Percentiles rank a stretch among this genome's conserved stretches.
Conservation (phyloP, 2,888 invertebrate species). For the Clivina fossor region DNA sequence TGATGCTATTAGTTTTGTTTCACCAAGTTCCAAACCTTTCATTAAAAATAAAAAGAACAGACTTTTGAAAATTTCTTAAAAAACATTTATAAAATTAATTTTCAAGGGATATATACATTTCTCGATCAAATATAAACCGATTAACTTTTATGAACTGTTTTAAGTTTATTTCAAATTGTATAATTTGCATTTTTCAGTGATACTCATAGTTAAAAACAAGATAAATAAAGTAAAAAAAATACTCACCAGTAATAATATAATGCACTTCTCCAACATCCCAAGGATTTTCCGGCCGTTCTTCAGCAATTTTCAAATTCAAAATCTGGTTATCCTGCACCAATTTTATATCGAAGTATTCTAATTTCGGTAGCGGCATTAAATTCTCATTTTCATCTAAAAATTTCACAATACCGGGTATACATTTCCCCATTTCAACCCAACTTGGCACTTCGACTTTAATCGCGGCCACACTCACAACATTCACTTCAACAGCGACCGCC, state of each 20-base stretch:
- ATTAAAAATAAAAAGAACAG: too few species aligned
- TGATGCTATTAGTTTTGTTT: constrained; percentile 62
- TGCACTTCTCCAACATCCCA: constrained; percentile 47
- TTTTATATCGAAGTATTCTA: constrained; percentile 52
- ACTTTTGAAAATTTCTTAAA: too few species aligned
- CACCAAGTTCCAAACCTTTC: constrained; percentile 63
- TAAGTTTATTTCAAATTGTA: too few species aligned
- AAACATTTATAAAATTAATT: too few species aligned
- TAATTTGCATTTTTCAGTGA: too few species aligned
- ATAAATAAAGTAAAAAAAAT: too few species aligned
- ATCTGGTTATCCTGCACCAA: constrained; percentile 50
- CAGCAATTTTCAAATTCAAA: constrained; percentile 46
- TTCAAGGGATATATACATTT: too few species aligned
- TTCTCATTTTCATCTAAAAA: constrained; percentile 66
- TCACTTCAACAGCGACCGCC: constrained; percentile 57
- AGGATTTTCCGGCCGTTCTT: constrained; percentile 38
- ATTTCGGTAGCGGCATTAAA: constrained; percentile 56
- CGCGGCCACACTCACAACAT: constrained; percentile 56
- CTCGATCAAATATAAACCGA: too few species aligned
- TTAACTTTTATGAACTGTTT: too few species aligned
- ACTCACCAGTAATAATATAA: constrained; percentile 46
- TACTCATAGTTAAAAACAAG: too few species aligned
- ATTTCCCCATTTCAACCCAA: constrained; percentile 68
- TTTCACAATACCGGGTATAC: constrained; percentile 61
- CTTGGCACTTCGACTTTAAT: constrained; percentile 68